Base-by-base conservation (phyloP, 2,113 vertebrate genomes). In the Onychorhynchus coronatus region DNA sequence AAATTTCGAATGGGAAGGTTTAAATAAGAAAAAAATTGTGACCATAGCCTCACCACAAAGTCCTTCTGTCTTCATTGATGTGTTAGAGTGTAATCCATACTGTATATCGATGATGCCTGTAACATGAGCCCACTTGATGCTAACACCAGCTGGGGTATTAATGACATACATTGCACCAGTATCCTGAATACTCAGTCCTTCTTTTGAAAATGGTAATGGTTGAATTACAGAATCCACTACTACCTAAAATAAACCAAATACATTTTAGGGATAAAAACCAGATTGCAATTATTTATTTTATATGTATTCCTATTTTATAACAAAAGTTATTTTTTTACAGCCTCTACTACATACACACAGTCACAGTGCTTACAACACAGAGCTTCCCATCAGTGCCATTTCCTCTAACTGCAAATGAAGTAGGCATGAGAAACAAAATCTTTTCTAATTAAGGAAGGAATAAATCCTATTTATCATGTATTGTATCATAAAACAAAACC, bases 51-150 rank as follows among this genome's bases (percentile, higher is more conserved):
- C 88, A 99, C 99, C 99, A 95, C 99, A 99, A 85, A 99, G 98
- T 76, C 99, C 99, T 97, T 98, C 98, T 88, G 99, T 99, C 81
- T 97, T 96, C 55, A 97, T 96, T 3, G 98, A 98, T 37, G 97
- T 95, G 84, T 99, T 99, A 80, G 97, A 97, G 16, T 97, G 97
- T 15, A 97, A 79, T 27, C 98, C 98, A 75, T 99, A 99, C 90
- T 99, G 99, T 91, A 99, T 98, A 27, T 99, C 99, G 95, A 99
- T 98, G 95, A 99, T 99, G 67, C 99, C 99, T 12, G 99, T 99
- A 96, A 99, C 95, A 74, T 99, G 99, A 98, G 99, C 98, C 99
- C 99, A 99, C 92, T 99, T 99, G 88, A 99, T 98, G 89, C 96
- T 98, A 52, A 99, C 97, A 14, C 99, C 98, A n/a, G 98, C 98